phyloP scores from a whole-genome alignment of 2,797 vertebrate genomes.

The Centropyge bicolor region DNA sequence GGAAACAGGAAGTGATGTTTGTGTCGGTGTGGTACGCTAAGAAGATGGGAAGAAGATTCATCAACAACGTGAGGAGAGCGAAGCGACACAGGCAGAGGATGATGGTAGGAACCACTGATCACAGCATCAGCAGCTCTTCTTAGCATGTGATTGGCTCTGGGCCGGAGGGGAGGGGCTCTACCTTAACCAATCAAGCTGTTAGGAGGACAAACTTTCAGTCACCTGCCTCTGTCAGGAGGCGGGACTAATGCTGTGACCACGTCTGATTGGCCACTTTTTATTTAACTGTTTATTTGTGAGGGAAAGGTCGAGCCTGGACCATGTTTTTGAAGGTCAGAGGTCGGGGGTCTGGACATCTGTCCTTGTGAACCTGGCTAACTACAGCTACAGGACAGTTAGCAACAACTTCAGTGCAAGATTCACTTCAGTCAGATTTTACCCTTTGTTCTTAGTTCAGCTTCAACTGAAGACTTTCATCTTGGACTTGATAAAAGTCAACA shows the following conservation, averaged over 20 bases:
- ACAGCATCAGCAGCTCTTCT: not conserved
- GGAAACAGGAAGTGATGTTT: slow-evolving; percentile 75
- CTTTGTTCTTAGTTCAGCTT: no score
- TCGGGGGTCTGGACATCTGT: not conserved
- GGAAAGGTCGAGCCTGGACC: no score
- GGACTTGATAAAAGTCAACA: no score
- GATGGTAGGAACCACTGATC: slow-evolving; percentile 69
- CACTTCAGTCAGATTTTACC: no score
- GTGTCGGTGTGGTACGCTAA: slow-evolving; percentile 87
- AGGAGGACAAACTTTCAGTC: not conserved
- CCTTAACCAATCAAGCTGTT: not conserved
- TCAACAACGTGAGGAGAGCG: slow-evolving; percentile 79
- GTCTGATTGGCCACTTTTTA: not conserved
- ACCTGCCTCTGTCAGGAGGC: slow-evolving; percentile 7
- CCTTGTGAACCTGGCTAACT: not conserved
- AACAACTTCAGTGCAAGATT: no score
- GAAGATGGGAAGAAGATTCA: slow-evolving; percentile 82
- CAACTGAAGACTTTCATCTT: no score
- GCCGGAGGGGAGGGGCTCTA: slow-evolving; percentile 9
- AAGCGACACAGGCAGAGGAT: slow-evolving; percentile 77
- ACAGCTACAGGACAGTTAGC: no score
- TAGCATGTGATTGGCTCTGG: slow-evolving; percentile 23
- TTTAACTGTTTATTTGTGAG: not conserved
- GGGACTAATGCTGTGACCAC: not conserved
- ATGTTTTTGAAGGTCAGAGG: not conserved